Conservation (phyloP, 1,140 invertebrate species). For the Mercenaria mercenaria region DNA sequence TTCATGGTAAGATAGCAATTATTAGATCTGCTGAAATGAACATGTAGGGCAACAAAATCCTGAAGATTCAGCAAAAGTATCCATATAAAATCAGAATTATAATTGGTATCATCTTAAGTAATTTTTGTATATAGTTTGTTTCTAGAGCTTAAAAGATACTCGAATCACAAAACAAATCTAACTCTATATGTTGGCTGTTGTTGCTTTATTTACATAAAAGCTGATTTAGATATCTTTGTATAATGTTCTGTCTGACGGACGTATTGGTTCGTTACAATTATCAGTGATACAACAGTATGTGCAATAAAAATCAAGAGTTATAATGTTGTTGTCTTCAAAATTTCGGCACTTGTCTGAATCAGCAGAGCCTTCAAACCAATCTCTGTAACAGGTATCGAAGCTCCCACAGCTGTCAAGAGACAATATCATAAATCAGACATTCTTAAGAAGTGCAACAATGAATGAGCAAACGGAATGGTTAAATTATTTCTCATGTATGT, state of each 20-base stretch:
- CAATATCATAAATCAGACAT: not conserved
- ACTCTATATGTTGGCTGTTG: too few relatives aligned
- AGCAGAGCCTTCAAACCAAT: conserved; percentile 18
- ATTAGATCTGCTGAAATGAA: too few relatives aligned
- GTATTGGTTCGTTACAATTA: conserved; percentile 20
- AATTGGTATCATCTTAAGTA: too few relatives aligned
- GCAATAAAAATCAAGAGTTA: conserved; percentile 33
- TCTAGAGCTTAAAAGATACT: too few relatives aligned
- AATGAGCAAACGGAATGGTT: not conserved
- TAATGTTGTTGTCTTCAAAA: not conserved
- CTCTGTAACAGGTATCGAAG: conserved; percentile 50
- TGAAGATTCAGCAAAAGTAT: too few relatives aligned
- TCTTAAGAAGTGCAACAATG: not conserved
- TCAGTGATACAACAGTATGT: conserved; percentile 38
- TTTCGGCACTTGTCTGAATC: conserved; percentile 31
- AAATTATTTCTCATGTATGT: not conserved
- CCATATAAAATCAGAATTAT: too few relatives aligned
- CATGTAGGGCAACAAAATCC: too few relatives aligned
- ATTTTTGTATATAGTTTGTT: too few relatives aligned
- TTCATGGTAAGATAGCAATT: too few relatives aligned
- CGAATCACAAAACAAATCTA: too few relatives aligned
- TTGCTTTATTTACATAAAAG: too few relatives aligned
- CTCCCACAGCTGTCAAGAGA: conserved; percentile 57
- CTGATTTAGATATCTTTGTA: too few relatives aligned
- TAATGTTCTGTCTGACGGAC: not conserved